phyloP scores from a whole-genome alignment of 1,140 invertebrate species.

The Calycopis cecrops region DNA sequence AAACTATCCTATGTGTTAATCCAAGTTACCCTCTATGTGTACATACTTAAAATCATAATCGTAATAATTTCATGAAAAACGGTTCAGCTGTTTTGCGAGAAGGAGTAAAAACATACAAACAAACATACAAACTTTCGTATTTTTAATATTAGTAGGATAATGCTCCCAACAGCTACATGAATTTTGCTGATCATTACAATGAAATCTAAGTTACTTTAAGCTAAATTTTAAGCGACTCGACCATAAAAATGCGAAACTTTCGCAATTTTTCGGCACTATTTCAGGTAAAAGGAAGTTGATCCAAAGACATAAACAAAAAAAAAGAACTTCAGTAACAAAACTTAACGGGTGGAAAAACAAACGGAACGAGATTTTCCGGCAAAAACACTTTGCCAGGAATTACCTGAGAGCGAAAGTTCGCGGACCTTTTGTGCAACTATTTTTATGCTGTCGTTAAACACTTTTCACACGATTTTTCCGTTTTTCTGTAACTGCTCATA shows the following conservation, averaged over 20 bases:
- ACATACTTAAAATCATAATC: too few relatives aligned
- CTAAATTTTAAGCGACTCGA: neutral
- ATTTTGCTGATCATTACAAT: too few relatives aligned
- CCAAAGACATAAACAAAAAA: slow-evolving; percentile 4
- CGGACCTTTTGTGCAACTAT: slow-evolving; percentile 8
- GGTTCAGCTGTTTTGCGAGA: too few relatives aligned
- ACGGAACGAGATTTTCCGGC: slow-evolving; percentile 9
- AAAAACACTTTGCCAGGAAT: slow-evolving; percentile 7
- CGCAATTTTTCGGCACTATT: slow-evolving; percentile 8
- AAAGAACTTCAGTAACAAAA: slow-evolving; percentile 3
- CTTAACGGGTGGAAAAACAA: slow-evolving; percentile 11
- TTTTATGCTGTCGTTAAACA: slow-evolving; percentile 11
- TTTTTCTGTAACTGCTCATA: slow-evolving; percentile 1
- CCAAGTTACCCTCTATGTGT: too few relatives aligned
- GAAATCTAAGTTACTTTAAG: too few relatives aligned
- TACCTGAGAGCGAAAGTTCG: slow-evolving; percentile 10
- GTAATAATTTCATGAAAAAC: too few relatives aligned
- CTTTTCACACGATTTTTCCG: slow-evolving; percentile 11
- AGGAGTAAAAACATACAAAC: too few relatives aligned
- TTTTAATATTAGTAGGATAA: too few relatives aligned
- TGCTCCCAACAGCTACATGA: too few relatives aligned
- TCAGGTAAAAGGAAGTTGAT: slow-evolving; percentile 10
- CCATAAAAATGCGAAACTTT: slow-evolving; percentile 4
- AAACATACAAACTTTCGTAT: too few relatives aligned
- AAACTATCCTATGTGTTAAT: too few relatives aligned